These are phyloP conservation scores for Ursus arctos DNA, from an alignment of 2,113 vertebrate genomes.

Conservation along the genomic window DNA sequence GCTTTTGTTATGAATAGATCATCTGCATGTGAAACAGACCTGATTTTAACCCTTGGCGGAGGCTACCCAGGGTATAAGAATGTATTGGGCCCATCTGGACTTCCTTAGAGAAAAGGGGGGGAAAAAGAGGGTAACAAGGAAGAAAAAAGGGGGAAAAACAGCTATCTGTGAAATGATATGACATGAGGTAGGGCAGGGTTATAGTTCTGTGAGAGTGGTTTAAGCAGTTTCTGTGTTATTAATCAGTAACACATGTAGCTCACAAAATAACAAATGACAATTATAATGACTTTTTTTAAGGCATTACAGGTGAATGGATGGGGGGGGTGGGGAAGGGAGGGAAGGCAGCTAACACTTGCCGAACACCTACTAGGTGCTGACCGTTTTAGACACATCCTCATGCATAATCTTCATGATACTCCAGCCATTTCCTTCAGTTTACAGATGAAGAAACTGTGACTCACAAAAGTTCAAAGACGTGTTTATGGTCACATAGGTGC, in stretches of 20 bases:
- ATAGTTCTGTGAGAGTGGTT: conserved; percentile 56
- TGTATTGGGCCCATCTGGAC: conserved; percentile 82
- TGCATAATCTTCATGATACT: neutral
- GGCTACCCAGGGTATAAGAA: conserved; percentile 76
- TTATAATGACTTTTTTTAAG: conserved; percentile 49
- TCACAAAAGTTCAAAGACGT: neutral
- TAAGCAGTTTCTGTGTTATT: conserved; percentile 68
- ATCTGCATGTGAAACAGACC: conserved; percentile 85
- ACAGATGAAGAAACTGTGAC: neutral
- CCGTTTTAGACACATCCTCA: neutral
- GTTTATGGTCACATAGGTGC: neutral
- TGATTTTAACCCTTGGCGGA: conserved; percentile 77
- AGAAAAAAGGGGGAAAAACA: neutral
- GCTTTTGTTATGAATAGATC: conserved; percentile 88
- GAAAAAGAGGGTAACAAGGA: neutral
- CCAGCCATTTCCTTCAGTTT: conserved; percentile 1
- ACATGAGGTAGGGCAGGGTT: conserved; percentile 45
- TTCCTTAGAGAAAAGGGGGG: conserved; percentile 66
- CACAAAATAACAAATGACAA: conserved; percentile 51
- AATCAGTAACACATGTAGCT: conserved; percentile 66
- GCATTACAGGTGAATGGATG: neutral
- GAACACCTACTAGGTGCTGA: neutral
- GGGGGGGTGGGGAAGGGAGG: neutral
- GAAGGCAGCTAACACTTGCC: neutral
- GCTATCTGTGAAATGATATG: conserved; percentile 73